Conservation (phyloP, 2,113 vertebrate genomes). For the Toxostoma redivivum region DNA sequence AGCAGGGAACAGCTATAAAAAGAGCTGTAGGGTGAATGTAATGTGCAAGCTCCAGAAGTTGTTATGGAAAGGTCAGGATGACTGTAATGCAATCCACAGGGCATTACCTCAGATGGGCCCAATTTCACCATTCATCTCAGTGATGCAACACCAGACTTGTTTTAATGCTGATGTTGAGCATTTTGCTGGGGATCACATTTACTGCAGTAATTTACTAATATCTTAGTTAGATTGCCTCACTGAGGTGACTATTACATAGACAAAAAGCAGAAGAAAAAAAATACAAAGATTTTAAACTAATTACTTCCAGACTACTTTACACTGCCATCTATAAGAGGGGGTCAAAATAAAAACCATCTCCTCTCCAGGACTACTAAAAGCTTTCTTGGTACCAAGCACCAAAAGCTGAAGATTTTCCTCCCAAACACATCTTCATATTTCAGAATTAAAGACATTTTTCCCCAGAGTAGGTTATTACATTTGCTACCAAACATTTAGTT, state of each 20-base stretch:
- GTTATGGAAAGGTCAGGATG: neutral
- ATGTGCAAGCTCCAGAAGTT: neutral
- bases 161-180: neutral
- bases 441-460: neutral
- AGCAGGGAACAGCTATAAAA: neutral
- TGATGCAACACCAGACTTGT: neutral
- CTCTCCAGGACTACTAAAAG: neutral
- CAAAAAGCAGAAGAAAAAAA: neutral
- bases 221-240: neutral
- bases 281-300: neutral
- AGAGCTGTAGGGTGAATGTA: neutral
- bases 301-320: neutral
- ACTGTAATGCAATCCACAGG: neutral
- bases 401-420: neutral
- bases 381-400: neutral
- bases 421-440: neutral
- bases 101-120: neutral
- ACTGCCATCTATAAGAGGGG: neutral
- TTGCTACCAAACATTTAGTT: neutral
- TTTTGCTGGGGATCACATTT: neutral
- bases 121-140: neutral
- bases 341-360: neutral
- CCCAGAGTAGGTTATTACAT: neutral
- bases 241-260: neutral
- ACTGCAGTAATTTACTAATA: neutral